A percentile compares a stretch with the other conserved stretches of the same genome.
These are phyloP conservation scores for Cyphomyrus discorhynchus DNA, from an alignment of 2,113 vertebrate genomes.

Conservation along the genomic window DNA sequence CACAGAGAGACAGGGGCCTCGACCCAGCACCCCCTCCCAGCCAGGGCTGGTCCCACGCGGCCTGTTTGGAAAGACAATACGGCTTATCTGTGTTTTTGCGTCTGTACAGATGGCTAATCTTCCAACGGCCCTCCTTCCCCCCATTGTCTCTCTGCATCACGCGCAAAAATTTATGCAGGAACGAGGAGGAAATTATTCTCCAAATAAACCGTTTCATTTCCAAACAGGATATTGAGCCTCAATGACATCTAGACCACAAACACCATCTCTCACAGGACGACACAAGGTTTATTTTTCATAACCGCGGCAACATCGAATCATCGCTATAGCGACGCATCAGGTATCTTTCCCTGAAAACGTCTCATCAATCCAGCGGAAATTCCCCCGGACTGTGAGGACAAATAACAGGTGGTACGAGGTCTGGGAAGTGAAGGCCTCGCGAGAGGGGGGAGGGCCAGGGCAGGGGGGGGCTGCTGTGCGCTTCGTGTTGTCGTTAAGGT, in stretches of 20 bases:
- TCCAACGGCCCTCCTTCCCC: background rate
- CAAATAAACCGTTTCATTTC: background rate
- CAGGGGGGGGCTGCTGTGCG: background rate
- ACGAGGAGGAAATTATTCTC: background rate
- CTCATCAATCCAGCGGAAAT: background rate
- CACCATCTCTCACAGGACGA: background rate
- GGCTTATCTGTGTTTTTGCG: background rate
- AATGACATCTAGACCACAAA: constrained; percentile 1
- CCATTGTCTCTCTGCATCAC: background rate
- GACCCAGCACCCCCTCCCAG: background rate
- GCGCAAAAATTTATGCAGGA: background rate
- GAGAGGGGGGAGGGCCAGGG: background rate
- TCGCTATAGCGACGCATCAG: background rate
- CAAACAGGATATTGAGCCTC: background rate
- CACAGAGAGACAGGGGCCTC: background rate
- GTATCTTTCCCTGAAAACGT: background rate
- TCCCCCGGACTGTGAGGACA: background rate
- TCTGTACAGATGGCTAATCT: constrained; percentile 1
- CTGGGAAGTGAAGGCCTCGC: background rate
- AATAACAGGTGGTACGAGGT: background rate
- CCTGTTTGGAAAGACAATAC: background rate
- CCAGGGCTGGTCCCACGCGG: background rate
- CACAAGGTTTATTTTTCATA: background rate
- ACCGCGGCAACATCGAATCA: background rate
- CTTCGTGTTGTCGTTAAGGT: background rate